Base-by-base conservation (phyloP, 1,140 invertebrate genomes). In the Patella vulgata region DNA sequence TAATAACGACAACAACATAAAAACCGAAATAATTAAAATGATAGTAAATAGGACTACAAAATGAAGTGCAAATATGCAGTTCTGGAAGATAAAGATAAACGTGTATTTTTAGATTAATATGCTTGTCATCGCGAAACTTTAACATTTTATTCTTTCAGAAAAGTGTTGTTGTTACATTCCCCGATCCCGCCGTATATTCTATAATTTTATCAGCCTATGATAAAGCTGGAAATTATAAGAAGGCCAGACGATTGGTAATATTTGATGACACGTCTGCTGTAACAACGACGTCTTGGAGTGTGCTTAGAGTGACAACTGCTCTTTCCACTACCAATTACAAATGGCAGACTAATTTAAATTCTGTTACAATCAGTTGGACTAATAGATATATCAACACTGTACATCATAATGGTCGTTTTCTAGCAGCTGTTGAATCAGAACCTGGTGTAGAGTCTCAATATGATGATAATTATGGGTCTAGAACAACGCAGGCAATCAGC, bases 381-480 rank as follows among this genome's bases (percentile, higher is more conserved):
- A 57, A 61, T 21, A 61, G 57, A 42, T 72, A 63, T 51, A 48
- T 47, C 33, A 72, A 72, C 42, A 17, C 33, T 12, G 14, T 50
- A 11, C 70, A 72, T 28, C 23, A 63, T 19, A 39, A 42, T 46
- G 36, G 67, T 28, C 42, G 60, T 25, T 66, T 64, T 59, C 56
- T 73, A 36, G 48, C 58, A 27, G 36, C 39, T 19, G 55, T 73
- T 11, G 57, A 46, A 43, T n/a, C 43, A 8, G 11, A 44, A 9
- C 3, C 19, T 14, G 63, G 53, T 19, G 14, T 66, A 14, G 48
- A 47, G 23, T 17, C 33, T 12, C 39, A 52, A 0, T 73, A 70
- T 43, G 71, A 73, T 55, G 71, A 73, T 51, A 44, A 56, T 19
- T 58, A 58, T 23, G 71, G 71, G 1, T 47, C 48, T 25, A 55